Evolutionary conservation across 1,140 invertebrate genomes (phyloP).

Genomic region (Drosophila funebris): DNA sequence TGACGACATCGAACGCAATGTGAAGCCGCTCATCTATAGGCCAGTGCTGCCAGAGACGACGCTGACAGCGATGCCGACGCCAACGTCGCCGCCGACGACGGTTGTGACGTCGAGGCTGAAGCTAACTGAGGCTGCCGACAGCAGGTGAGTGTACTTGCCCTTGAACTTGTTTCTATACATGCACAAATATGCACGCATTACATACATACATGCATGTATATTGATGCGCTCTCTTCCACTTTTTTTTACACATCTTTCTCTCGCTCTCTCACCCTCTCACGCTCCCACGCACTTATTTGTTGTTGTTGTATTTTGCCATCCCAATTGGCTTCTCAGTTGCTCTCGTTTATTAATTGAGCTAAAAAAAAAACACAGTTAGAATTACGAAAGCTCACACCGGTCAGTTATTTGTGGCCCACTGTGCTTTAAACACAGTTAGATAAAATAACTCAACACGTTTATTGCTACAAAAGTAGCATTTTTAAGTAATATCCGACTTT

Average conservation of each 20-base stretch:
- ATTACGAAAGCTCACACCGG: not conserved
- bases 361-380: not conserved
- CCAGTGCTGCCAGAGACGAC: constrained; percentile 44
- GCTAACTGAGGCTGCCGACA: constrained; percentile 12
- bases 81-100: constrained; percentile 13
- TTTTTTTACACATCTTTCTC: not conserved
- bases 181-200: not conserved
- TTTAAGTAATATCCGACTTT: not conserved
- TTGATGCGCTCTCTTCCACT: too few relatives aligned
- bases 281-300: constrained; percentile 7
- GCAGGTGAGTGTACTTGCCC: constrained; percentile 57
- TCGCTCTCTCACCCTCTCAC: not conserved
- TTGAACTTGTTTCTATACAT: constrained; percentile 61
- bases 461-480: not conserved
- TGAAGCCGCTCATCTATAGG: constrained; percentile 75
- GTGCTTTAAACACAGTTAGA: constrained; percentile 2
- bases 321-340: constrained; percentile 6
- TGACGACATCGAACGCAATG: constrained; percentile 70
- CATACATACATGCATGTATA: not conserved
- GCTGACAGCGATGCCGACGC: constrained; percentile 4
- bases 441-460: not conserved
- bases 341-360: constrained; percentile 8
- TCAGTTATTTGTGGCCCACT: not conserved
- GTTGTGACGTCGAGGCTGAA: constrained; percentile 4
- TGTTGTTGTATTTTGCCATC: not conserved